A percentile compares a stretch with the other conserved stretches of the same genome.
phyloP scores from a whole-genome alignment of 2,888 invertebrate species.

The Abrostola tripartita region DNA sequence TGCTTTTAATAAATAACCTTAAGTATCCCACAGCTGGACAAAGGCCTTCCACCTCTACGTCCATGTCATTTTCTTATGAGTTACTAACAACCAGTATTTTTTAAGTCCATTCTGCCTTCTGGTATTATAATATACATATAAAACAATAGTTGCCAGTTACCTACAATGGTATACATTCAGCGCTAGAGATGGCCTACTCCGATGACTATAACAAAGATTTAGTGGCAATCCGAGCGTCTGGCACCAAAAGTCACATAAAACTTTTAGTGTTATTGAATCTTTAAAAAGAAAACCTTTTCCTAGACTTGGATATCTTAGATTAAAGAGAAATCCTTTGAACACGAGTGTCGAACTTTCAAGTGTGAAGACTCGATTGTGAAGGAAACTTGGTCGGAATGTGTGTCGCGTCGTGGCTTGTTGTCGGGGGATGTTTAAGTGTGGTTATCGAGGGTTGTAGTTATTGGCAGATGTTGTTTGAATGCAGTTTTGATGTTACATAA shows the following conservation, averaged over 20 bases:
- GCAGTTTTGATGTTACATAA: background rate
- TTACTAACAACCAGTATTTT: too few species aligned
- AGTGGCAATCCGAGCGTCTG: constrained; percentile 12
- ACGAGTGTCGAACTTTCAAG: constrained; percentile 21
- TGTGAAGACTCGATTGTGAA: constrained; percentile 7
- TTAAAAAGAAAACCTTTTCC: constrained; percentile 29
- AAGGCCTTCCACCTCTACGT: too few species aligned
- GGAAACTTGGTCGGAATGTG: constrained; percentile 8
- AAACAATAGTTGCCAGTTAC: too few species aligned
- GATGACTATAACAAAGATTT: constrained; percentile 1
- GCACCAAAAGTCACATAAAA: constrained; percentile 17
- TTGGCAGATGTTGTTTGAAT: background rate
- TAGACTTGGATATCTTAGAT: constrained; percentile 37
- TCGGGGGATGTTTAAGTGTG: background rate
- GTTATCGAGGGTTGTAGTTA: background rate
- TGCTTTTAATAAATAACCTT: too few species aligned
- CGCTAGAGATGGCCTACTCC: too few species aligned
- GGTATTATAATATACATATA: too few species aligned
- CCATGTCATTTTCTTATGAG: too few species aligned
- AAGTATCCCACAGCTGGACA: too few species aligned
- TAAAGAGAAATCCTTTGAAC: constrained; percentile 31
- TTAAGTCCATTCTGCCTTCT: too few species aligned
- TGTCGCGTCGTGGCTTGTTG: background rate
- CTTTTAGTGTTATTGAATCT: constrained; percentile 50
- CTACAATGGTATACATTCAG: too few species aligned